Percentiles rank a stretch among this genome's conserved stretches.
Conservation (phyloP, 2,797 vertebrate species). For the Sebastes ruberrimus region DNA sequence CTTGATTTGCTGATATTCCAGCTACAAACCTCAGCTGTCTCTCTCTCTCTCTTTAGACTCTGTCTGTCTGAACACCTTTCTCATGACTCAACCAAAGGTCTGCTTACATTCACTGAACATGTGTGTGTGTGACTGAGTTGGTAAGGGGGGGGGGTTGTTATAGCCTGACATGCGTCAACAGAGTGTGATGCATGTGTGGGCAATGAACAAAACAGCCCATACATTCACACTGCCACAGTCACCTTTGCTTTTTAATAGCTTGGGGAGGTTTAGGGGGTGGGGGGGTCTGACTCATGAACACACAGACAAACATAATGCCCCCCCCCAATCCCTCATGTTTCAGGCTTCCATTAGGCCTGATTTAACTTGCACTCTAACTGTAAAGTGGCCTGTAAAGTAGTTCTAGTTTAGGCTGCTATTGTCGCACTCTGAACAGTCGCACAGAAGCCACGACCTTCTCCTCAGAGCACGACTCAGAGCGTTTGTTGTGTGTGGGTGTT, state of each 20-base stretch:
- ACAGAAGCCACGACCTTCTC: too few species aligned
- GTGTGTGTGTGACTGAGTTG: neutral
- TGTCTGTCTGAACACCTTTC: neutral
- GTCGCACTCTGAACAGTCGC: too few species aligned
- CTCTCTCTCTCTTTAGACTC: neutral
- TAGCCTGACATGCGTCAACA: neutral
- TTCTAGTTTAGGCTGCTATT: neutral
- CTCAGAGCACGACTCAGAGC: too few species aligned
- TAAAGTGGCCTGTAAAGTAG: conserved; percentile 4
- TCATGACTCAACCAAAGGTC: neutral
- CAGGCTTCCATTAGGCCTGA: neutral
- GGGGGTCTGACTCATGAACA: neutral
- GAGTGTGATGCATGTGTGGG: neutral
- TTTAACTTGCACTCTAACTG: neutral
- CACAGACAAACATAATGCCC: neutral
- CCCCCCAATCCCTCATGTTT: neutral
- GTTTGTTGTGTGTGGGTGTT: too few species aligned
- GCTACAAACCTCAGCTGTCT: too few species aligned
- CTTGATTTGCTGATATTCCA: too few species aligned
- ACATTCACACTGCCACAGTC: neutral
- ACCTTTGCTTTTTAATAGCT: neutral
- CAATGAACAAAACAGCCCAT: neutral
- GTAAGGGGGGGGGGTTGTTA: neutral
- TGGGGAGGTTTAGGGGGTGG: too few species aligned
- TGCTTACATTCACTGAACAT: neutral